Base-by-base conservation (phyloP, 1,140 invertebrate species). In the Chironomus striatipennis region DNA sequence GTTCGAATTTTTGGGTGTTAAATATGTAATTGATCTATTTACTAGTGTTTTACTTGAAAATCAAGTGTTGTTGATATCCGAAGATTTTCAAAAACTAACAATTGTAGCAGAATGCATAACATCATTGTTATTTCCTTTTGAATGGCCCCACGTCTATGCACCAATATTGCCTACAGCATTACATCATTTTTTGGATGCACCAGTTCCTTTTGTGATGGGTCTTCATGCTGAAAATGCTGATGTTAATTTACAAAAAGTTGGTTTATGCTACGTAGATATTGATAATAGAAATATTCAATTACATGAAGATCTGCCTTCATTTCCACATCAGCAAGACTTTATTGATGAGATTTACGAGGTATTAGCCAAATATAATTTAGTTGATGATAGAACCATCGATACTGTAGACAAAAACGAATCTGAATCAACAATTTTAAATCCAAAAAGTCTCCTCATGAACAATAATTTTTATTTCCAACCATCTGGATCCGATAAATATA, bases 201-300 rank as follows among this genome's bases (percentile, higher is more conserved):
- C 98, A 0, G 97, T 99, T 42, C 98, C 98, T 17, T 99, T 97
- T 83, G 91, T 99, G 74, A 99, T 99, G 97, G 98, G 98, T 10
- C 78, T 90, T n/a, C 88, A 89, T 77, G 84, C 85, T 43, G 83
- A 85, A 75, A 84, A 81, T 64, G 78, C 80, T 73, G 82, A 82
- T 74, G 81, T 90, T 8, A 87, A 88, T 10, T 88, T 87, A 6
- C 88, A 93, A 84, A 70, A 70, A 70, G 94, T 93, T 5, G 94
- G 95, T 76, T 83, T 99, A 34, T 99, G 97, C 84, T 92, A 96
- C 81, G 94, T 99, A 64, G 96, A 99, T 84, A 93, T 99, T 76
- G 97, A 99, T 83, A 93, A 92, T 77, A 92, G 91, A 77, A 89
- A 88, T 77, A 91, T 98, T 77, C 94, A 98, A 83, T 85, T 96